These are phyloP conservation scores for Perognathus longimembris DNA, from an alignment of 2,113 vertebrate species.

Conservation along the genomic window DNA sequence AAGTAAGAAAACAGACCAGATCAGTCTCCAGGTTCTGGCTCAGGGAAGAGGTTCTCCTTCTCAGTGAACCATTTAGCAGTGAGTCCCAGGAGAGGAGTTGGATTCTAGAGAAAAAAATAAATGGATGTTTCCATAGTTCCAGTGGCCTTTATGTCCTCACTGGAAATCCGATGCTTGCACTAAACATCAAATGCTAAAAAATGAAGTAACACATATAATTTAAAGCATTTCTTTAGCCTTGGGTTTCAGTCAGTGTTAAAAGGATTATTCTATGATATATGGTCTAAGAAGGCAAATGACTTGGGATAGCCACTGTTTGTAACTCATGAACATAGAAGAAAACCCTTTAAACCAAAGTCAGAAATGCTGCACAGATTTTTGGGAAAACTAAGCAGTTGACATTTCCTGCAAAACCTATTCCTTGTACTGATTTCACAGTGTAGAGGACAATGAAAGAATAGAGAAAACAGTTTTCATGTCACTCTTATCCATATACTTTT, in stretches of 20 bases:
- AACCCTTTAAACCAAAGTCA: neutral
- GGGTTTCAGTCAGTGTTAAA: neutral
- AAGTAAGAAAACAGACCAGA: neutral
- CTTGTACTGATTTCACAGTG: constrained; percentile 29
- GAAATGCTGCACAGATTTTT: neutral
- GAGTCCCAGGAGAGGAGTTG: neutral
- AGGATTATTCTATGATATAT: neutral
- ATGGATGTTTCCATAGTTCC: neutral
- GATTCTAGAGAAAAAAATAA: neutral
- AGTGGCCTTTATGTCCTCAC: neutral
- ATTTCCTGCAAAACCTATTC: neutral
- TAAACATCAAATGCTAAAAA: constrained; percentile 9
- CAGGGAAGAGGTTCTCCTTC: neutral
- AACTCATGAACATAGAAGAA: neutral
- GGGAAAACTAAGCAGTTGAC: constrained; percentile 29
- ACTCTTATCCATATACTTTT: neutral
- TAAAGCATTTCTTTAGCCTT: neutral
- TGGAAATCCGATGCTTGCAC: neutral
- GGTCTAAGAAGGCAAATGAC: neutral
- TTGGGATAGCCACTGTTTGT: neutral
- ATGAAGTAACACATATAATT: neutral
- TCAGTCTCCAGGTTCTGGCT: neutral
- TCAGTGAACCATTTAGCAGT: neutral
- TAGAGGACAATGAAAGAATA: constrained; percentile 1
- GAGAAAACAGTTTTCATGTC: neutral